Evolutionary conservation across 1,140 invertebrate species (phyloP).

Genomic region (Diuraphis noxia): DNA sequence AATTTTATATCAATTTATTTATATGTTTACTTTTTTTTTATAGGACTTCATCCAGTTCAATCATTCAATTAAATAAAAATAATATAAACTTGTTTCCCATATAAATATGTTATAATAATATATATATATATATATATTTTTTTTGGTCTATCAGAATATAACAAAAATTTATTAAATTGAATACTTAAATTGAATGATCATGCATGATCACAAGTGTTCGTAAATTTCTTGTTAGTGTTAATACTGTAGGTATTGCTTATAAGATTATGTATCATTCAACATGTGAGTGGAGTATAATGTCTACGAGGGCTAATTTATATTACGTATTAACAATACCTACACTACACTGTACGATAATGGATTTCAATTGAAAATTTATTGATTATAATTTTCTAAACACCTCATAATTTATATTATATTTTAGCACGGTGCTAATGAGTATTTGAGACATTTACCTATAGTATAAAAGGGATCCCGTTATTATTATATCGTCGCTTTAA

Average conservation of each 20-base stretch:
- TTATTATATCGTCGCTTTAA: background rate
- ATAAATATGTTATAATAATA: background rate
- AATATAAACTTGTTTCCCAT: background rate
- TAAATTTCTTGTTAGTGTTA: background rate
- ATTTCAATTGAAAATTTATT: background rate
- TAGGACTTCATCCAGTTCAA: background rate
- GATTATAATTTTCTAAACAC: background rate
- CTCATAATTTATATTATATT: background rate
- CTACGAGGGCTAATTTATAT: background rate
- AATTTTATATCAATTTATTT: background rate
- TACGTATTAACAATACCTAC: background rate
- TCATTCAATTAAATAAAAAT: background rate
- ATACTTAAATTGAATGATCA: no score
- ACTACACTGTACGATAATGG: background rate
- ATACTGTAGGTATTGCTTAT: background rate
- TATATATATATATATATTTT: no score
- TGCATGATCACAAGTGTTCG: no score
- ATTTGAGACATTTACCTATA: background rate
- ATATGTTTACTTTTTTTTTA: background rate
- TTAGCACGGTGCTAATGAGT: background rate
- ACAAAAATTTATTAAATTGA: background rate
- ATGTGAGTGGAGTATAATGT: background rate
- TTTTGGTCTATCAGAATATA: no score
- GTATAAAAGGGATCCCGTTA: background rate
- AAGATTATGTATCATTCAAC: background rate